phyloP scores from a whole-genome alignment of 1,140 invertebrate genomes.

The Drosophila serrata region DNA sequence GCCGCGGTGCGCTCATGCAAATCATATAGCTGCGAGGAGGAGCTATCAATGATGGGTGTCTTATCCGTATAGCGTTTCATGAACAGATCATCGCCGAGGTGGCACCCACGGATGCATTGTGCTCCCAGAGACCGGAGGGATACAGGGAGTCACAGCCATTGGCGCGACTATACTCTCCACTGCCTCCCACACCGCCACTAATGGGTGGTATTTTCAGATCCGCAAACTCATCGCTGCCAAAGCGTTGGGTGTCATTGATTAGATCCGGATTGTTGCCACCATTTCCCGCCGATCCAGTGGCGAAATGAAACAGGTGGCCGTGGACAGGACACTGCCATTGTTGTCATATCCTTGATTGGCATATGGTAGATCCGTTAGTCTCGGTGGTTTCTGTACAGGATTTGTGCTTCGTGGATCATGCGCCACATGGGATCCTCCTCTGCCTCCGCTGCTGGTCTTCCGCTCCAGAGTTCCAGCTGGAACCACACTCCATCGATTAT shows the following conservation, averaged over 20 bases:
- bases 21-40: constrained; percentile 74
- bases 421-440: constrained; percentile 1
- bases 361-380: constrained; percentile 88
- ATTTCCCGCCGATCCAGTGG: constrained; percentile 87
- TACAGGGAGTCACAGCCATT: constrained; percentile 89
- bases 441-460: constrained; percentile 54
- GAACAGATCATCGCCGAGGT: constrained; percentile 85
- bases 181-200: constrained; percentile 66
- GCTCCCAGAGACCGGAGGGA: constrained; percentile 90
- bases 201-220: constrained; percentile 66
- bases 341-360: constrained; percentile 88
- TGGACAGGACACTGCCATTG: constrained; percentile 87
- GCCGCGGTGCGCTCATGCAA: constrained; percentile 73
- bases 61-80: constrained; percentile 89
- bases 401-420: constrained; percentile 87
- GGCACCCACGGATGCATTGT: constrained; percentile 43
- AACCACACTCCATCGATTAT: constrained; percentile 56
- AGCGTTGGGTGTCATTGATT: constrained; percentile 91
- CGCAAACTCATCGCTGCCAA: constrained; percentile 86
- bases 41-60: constrained; percentile 89
- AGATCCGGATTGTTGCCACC: constrained; percentile 93
- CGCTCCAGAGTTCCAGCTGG: constrained; percentile 63
- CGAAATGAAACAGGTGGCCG: constrained; percentile 88
- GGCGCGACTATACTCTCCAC: constrained; percentile 90
- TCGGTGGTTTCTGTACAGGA: constrained; percentile 89